These are phyloP conservation scores for Melinaea menophilus DNA, from an alignment of 2,888 invertebrate genomes.

Conservation along the genomic window DNA sequence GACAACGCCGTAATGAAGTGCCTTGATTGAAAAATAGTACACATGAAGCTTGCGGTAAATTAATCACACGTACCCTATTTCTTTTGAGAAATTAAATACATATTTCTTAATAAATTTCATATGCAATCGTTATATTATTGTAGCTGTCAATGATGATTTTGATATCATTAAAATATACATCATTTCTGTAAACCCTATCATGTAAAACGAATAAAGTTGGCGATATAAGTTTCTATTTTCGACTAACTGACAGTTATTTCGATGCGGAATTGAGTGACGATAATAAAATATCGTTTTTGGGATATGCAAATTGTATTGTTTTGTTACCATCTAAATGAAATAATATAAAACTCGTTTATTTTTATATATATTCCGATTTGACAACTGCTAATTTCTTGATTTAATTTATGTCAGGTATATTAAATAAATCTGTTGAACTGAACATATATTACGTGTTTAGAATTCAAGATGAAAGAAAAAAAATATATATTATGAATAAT, in stretches of 20 bases:
- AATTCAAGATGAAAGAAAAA: too few relatives aligned
- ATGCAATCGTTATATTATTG: too few relatives aligned
- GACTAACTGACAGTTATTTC: constrained; percentile 20
- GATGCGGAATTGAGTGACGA: constrained; percentile 12
- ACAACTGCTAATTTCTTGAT: background rate
- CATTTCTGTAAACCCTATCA: background rate
- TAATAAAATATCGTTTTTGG: constrained; percentile 4
- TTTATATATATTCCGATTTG: too few relatives aligned
- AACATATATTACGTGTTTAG: too few relatives aligned
- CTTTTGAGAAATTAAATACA: background rate
- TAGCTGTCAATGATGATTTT: too few relatives aligned
- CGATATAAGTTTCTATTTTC: constrained; percentile 24
- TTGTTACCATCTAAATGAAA: too few relatives aligned
- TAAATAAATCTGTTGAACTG: too few relatives aligned
- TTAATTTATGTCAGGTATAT: too few relatives aligned
- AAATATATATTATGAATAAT: too few relatives aligned
- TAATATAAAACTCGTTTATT: too few relatives aligned
- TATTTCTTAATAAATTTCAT: too few relatives aligned
- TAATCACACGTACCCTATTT: background rate
- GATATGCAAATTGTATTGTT: constrained; percentile 6
- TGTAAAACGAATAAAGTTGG: constrained; percentile 17
- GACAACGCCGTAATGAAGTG: constrained; percentile 37
- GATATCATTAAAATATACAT: too few relatives aligned
- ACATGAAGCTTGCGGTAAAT: background rate
- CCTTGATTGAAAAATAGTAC: constrained; percentile 9